A percentile compares a stretch with the other conserved stretches of the same genome.
Evolutionary conservation across 2,888 invertebrate genomes (phyloP).

Genomic region (Ormia ochracea): DNA sequence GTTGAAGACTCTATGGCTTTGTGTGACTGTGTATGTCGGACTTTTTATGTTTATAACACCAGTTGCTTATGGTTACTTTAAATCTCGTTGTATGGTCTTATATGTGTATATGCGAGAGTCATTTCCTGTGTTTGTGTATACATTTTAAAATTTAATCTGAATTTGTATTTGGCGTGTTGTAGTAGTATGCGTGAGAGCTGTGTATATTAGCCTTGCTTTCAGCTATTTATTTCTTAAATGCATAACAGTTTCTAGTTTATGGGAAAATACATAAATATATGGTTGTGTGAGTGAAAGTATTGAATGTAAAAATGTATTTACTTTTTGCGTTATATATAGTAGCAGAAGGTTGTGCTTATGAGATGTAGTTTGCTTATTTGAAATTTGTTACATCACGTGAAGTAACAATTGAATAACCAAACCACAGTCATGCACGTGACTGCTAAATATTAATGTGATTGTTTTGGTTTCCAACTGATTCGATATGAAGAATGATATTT

Average conservation of each 20-base stretch:
- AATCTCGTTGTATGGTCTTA: slow-evolving; percentile 23
- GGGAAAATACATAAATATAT: too few relatives aligned
- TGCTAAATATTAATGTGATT: too few relatives aligned
- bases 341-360: slow-evolving; percentile 49
- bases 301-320: slow-evolving; percentile 56
- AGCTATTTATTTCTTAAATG: slow-evolving; percentile 56
- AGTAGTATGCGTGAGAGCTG: not conserved
- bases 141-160: slow-evolving; percentile 60
- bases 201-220: slow-evolving; percentile 24
- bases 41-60: slow-evolving; percentile 68
- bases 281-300: slow-evolving; percentile 44
- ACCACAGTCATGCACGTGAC: too few relatives aligned
- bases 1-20: slow-evolving; percentile 13
- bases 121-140: slow-evolving; percentile 30
- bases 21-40: slow-evolving; percentile 1
- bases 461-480: too few relatives aligned
- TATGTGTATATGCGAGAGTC: slow-evolving; percentile 18
- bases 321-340: slow-evolving; percentile 55
- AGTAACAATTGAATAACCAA: too few relatives aligned
- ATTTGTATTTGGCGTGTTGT: not conserved
- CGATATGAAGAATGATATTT: too few relatives aligned
- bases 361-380: too few relatives aligned
- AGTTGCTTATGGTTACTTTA: slow-evolving; percentile 70
- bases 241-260: slow-evolving; percentile 50
- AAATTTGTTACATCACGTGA: too few relatives aligned